Percentiles rank a stretch among this genome's conserved stretches.
phyloP scores from a whole-genome alignment of 2,113 vertebrate genomes.

The Synodontis membranacea region DNA sequence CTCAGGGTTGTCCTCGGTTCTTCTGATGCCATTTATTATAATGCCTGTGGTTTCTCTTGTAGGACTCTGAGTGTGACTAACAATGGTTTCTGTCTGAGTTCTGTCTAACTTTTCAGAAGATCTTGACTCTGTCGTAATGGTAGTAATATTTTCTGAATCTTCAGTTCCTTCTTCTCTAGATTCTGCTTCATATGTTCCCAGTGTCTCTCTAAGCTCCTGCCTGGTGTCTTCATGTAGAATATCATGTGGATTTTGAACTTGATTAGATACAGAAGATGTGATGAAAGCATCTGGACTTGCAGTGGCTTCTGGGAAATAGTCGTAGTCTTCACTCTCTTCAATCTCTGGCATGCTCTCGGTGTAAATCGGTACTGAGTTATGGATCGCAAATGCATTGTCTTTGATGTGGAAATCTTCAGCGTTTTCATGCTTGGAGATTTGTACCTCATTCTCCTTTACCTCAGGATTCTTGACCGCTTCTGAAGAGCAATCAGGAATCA shows the following conservation, averaged over 20 bases:
- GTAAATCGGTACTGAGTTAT: conserved; percentile 66
- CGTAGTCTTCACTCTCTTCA: conserved; percentile 69
- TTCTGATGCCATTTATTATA: conserved; percentile 38
- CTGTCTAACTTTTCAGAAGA: conserved; percentile 39
- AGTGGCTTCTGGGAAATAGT: conserved; percentile 57
- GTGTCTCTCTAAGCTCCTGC: conserved; percentile 55
- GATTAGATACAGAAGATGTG: conserved; percentile 25
- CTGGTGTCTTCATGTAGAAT: conserved; percentile 52
- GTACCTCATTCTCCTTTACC: conserved; percentile 70
- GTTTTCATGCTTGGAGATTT: conserved; percentile 76
- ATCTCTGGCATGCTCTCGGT: conserved; percentile 62
- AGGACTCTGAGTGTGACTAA: conserved; percentile 35
- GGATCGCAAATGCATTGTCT: conserved; percentile 6
- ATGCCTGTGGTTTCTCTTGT: conserved; percentile 36
- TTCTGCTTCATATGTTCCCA: conserved; percentile 48
- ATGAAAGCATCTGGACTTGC: conserved; percentile 52
- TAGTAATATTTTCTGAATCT: conserved; percentile 33
- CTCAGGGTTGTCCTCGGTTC: background rate
- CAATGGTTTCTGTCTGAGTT: conserved; percentile 43
- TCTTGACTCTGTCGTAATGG: conserved; percentile 34
- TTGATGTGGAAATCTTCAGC: conserved; percentile 61
- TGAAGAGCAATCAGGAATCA: conserved; percentile 76
- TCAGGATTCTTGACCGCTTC: conserved; percentile 39
- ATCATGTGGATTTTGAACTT: conserved; percentile 50
- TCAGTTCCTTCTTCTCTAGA: conserved; percentile 42